Evolutionary conservation across 2,888 invertebrate species (phyloP).

Genomic region (Pocota personata): DNA sequence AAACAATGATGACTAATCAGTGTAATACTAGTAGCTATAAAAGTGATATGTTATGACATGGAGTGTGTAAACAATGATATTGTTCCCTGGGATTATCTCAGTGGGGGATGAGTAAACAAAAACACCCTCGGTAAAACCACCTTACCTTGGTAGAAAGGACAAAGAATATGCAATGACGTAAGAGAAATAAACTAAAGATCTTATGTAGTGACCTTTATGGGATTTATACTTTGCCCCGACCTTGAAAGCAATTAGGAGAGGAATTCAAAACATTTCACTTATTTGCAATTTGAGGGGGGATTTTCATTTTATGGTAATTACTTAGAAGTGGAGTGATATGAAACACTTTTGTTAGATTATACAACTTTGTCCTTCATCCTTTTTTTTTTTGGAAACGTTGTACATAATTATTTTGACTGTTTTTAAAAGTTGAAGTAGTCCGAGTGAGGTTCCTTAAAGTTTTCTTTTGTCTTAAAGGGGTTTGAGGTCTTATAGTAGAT

Average conservation of each 20-base stretch:
- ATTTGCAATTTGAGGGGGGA: constrained; percentile 3
- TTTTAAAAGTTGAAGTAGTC: too few species aligned
- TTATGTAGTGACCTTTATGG: constrained; percentile 44
- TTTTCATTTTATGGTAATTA: background rate
- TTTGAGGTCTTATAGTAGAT: too few species aligned
- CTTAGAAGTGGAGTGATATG: background rate
- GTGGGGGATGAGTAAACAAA: background rate
- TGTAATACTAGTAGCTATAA: background rate
- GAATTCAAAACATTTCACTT: constrained; percentile 49
- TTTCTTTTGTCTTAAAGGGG: too few species aligned
- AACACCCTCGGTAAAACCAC: background rate
- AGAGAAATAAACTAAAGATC: background rate
- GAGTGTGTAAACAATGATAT: background rate
- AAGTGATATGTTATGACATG: background rate
- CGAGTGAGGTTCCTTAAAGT: too few species aligned
- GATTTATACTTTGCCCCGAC: constrained; percentile 46
- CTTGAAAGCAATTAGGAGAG: constrained; percentile 51
- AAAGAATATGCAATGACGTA: constrained; percentile 3
- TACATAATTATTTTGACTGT: background rate
- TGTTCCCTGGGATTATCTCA: background rate
- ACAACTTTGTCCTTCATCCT: constrained; percentile 17
- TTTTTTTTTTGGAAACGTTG: background rate
- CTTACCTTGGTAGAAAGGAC: constrained; percentile 34
- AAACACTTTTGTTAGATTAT: background rate
- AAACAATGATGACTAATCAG: constrained; percentile 44